Evolutionary conservation across 2,797 vertebrate species (phyloP), one percentile per base, ranked within the genome.

Genomic region (Atherinosoma microstoma): DNA sequence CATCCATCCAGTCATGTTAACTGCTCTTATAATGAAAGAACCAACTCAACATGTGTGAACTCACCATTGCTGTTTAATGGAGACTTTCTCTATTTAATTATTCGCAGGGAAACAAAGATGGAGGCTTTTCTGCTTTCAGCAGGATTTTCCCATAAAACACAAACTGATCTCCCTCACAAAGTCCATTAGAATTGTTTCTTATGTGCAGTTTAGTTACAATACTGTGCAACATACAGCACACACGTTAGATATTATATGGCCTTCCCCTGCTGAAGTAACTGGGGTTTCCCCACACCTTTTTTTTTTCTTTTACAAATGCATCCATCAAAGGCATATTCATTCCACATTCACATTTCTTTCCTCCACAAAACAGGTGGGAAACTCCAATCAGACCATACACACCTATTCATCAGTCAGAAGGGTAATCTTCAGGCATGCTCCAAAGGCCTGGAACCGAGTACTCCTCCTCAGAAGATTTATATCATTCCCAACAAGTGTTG

Each of bases 71-170:
- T 42, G 70, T 87, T 89, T 86, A 92, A 89, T 87, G 76, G 34
- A 84, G 78, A 89, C 76, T 84, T 88, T 87, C 74, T 75, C 71
- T 67, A 88, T 92, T 85, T 63, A 91, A 90, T 92, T 73, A 92
- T 81, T 82, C 72, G 15, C 73, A 36, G 68, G 76, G 73, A 81
- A 88, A 85, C 80, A 84, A 90, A 87, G 83, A 82, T 20, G 1
- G 57, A 78, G 62, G 78, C 58, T 57, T n/a, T 53, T 61, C 51
- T 45, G 30, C 59, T 81, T 60, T 61, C 57, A 6, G 3, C 56
- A 78, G 60, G 61, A 49, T 75, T 72, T 87, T 68, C 22, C 67
- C 56, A 67, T 79, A 49, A 84, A 57, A 77, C 68, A 42, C 60
- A 13, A 66, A 70, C 22, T n/a, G 58, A 45, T 7, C 1, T 18